Evolutionary conservation across 2,797 vertebrate species (phyloP).

Genomic region (Gambusia yucatana): DNA sequence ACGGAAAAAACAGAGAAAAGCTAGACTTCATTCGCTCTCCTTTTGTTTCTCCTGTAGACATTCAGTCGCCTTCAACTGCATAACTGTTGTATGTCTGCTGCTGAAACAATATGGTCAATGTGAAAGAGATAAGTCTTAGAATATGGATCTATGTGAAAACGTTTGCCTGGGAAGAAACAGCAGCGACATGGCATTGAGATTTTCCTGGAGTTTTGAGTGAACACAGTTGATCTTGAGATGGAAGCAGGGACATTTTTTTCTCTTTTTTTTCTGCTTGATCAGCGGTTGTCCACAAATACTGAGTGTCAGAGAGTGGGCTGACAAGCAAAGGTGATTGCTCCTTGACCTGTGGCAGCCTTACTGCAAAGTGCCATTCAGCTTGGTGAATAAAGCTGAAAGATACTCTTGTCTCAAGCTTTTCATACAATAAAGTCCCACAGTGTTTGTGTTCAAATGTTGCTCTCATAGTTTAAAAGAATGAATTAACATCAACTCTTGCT

Average conservation of each 20-base stretch:
- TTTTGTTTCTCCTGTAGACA: too few species aligned
- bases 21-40: not conserved
- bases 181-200: constrained; percentile 8
- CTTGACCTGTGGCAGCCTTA: constrained; percentile 67
- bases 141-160: constrained; percentile 9
- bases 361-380: constrained; percentile 58
- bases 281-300: constrained; percentile 50
- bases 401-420: constrained; percentile 24
- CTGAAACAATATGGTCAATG: constrained; percentile 10
- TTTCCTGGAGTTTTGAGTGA: constrained; percentile 34
- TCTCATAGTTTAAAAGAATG: constrained; percentile 29
- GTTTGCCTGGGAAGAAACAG: constrained; percentile 10
- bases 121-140: constrained; percentile 13
- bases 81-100: not conserved
- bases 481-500: constrained; percentile 11
- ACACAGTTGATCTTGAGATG: constrained; percentile 29
- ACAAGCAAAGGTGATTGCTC: constrained; percentile 73
- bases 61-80: constrained; percentile 4
- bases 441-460: constrained; percentile 33
- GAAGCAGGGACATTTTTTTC: constrained; percentile 7
- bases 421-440: constrained; percentile 44
- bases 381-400: constrained; percentile 43
- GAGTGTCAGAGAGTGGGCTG: constrained; percentile 60
- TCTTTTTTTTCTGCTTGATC: constrained; percentile 42
- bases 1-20: not conserved